These are phyloP conservation scores for Nesidiocoris tenuis DNA, from an alignment of 2,888 invertebrate species.

Conservation along the genomic window DNA sequence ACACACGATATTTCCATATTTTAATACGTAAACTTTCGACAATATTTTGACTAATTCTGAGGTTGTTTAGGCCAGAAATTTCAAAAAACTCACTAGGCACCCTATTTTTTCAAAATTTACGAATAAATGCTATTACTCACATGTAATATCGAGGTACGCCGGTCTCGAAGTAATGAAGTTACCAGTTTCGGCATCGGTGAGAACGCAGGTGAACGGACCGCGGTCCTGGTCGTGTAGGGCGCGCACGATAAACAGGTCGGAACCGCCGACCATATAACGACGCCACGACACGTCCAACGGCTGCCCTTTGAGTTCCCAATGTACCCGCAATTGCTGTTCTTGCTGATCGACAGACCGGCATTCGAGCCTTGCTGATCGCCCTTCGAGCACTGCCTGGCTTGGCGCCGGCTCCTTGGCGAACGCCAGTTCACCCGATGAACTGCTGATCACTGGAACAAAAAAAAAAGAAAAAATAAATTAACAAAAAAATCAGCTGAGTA, in stretches of 20 bases:
- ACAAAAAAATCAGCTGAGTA: no score
- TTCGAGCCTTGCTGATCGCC: conserved; percentile 15
- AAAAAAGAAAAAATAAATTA: no score
- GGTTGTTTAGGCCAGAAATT: no score
- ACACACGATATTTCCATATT: no score
- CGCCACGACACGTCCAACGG: conserved; percentile 35
- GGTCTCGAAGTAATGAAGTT: conserved; percentile 30
- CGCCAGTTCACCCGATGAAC: conserved; percentile 8
- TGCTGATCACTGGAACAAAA: neutral
- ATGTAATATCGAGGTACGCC: conserved; percentile 41
- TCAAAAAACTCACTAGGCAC: no score
- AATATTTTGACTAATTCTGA: no score
- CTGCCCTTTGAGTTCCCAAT: conserved; percentile 41
- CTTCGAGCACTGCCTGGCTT: conserved; percentile 28
- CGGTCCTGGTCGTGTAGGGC: conserved; percentile 43
- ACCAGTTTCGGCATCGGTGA: conserved; percentile 39
- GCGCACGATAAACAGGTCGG: conserved; percentile 43
- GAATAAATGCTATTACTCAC: conserved; percentile 44
- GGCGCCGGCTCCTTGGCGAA: conserved; percentile 28
- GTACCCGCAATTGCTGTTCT: conserved; percentile 33
- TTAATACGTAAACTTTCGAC: no score
- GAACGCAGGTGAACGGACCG: conserved; percentile 44
- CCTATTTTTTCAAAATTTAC: no score
- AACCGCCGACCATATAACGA: conserved; percentile 37
- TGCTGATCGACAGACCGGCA: conserved; percentile 4